A percentile compares a stretch with the other conserved stretches of the same genome.
phyloP scores from a whole-genome alignment of 2,888 invertebrate species.

The Drosophila mulleri region DNA sequence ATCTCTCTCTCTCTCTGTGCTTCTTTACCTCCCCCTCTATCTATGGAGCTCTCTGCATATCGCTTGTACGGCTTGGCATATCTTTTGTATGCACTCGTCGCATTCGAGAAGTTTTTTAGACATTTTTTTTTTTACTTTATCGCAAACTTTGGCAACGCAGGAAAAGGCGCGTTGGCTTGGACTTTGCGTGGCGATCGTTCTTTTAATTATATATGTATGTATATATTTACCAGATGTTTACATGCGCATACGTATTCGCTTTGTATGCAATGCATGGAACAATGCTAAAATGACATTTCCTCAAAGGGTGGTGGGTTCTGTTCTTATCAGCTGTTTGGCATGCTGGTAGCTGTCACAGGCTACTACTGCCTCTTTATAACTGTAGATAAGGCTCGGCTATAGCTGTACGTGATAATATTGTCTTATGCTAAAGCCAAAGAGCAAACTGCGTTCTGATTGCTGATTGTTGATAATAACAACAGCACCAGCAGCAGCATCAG shows the following conservation, averaged over 20 bases:
- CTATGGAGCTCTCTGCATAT: slow-evolving; percentile 45
- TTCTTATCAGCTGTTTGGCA: slow-evolving; percentile 54
- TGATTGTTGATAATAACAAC: slow-evolving; percentile 35
- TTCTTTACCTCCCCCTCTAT: slow-evolving; percentile 10
- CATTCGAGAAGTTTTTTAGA: slow-evolving; percentile 59
- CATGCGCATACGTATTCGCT: slow-evolving; percentile 22
- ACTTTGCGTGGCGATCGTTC: slow-evolving; percentile 54
- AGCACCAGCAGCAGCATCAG: slow-evolving; percentile 20
- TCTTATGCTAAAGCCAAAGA: slow-evolving; percentile 58
- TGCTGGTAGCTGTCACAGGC: slow-evolving; percentile 48
- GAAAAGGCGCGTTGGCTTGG: slow-evolving; percentile 70
- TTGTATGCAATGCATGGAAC: slow-evolving; percentile 65
- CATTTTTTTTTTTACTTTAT: slow-evolving; percentile 50
- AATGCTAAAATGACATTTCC: slow-evolving; percentile 71
- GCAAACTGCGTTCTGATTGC: slow-evolving; percentile 70
- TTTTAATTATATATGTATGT: slow-evolving; percentile 25
- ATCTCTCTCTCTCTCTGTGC: background rate
- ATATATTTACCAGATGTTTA: slow-evolving; percentile 3
- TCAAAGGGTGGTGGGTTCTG: slow-evolving; percentile 54
- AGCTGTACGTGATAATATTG: slow-evolving; percentile 41
- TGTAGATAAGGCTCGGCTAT: slow-evolving; percentile 49
- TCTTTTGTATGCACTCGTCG: slow-evolving; percentile 72
- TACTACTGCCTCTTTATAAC: slow-evolving; percentile 11
- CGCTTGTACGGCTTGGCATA: slow-evolving; percentile 43
- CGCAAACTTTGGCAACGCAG: slow-evolving; percentile 73